phyloP scores from a whole-genome alignment of 1,140 invertebrate genomes.

The Amyelois transitella region DNA sequence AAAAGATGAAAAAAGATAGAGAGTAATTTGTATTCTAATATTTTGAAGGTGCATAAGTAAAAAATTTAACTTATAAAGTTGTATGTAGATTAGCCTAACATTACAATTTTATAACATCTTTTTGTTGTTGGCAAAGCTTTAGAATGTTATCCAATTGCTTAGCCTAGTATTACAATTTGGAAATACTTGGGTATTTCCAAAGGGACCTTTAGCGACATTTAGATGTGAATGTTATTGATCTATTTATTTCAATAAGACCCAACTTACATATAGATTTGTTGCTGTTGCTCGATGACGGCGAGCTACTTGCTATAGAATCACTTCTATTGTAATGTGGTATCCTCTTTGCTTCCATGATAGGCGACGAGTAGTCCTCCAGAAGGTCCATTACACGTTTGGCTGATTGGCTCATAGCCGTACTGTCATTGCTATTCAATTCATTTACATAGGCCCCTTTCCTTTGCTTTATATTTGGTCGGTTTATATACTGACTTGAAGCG shows the following conservation, averaged over 20 bases:
- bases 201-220: too few species aligned
- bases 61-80: too few species aligned
- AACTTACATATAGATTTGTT: background rate
- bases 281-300: background rate
- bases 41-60: too few species aligned
- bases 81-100: too few species aligned
- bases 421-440: slow-evolving; percentile 28
- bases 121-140: too few species aligned
- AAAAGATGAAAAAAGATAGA: too few species aligned
- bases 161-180: too few species aligned
- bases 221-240: too few species aligned
- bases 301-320: slow-evolving; percentile 3
- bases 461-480: slow-evolving; percentile 54
- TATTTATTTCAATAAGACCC: background rate
- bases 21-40: too few species aligned
- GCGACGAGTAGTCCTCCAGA: slow-evolving; percentile 83
- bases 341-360: slow-evolving; percentile 81
- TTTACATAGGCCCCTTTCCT: slow-evolving; percentile 31
- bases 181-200: too few species aligned
- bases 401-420: slow-evolving; percentile 61
- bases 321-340: slow-evolving; percentile 71
- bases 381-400: slow-evolving; percentile 81
- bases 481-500: slow-evolving; percentile 78
- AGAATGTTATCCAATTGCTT: too few species aligned
- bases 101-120: too few species aligned